Base-by-base conservation (phyloP, 2,888 invertebrate species). In the Tenthredo mesomela region DNA sequence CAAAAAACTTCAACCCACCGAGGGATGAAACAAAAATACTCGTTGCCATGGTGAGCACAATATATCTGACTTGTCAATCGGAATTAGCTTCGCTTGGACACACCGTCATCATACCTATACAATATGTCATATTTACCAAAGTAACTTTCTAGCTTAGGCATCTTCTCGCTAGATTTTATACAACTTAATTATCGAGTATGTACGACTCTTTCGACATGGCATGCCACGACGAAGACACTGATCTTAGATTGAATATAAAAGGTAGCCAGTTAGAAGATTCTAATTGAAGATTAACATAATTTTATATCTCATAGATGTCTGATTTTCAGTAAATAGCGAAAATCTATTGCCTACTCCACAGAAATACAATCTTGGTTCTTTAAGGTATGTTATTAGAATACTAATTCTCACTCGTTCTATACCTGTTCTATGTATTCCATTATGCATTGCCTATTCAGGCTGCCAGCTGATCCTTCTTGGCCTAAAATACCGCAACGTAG, bases 401-500 rank as follows among this genome's bases (percentile, higher is more conserved):
- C 50, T 40, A 21, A 25, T 10, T 4, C 18, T 29, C 33, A 25
- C 4, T 18, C 43, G 7, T 70, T 40, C 12, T 47, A 9, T 21
- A 43, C 25, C 70, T 47, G 12, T 21, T 47, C 0, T 15, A 15
- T 40, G 25, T 61, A 58, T 15, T 43, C 21, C 21, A 15, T 43
- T 10, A 33, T 2, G 29, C 18, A n/a, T 40, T 50, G 40, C 12
- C 67, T 84, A 71, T 86, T 86, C 84, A 93, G 93, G 84, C 85
- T 92, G 70, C 93, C 92, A 9, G 89, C 89, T 15, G 92, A 93
- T 88, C 91, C 91, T 15, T 91, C 92, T 15, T 93, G 93, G 92
- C 93, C 93, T 43, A 92, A 93, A 89, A 91, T 92, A 87, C 93
- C 92, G 4, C 88, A 86, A 75, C 90, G 92, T 29, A 90, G 88